phyloP scores from a whole-genome alignment of 64 coral and sea anemone species.

The Actinia equina region DNA sequence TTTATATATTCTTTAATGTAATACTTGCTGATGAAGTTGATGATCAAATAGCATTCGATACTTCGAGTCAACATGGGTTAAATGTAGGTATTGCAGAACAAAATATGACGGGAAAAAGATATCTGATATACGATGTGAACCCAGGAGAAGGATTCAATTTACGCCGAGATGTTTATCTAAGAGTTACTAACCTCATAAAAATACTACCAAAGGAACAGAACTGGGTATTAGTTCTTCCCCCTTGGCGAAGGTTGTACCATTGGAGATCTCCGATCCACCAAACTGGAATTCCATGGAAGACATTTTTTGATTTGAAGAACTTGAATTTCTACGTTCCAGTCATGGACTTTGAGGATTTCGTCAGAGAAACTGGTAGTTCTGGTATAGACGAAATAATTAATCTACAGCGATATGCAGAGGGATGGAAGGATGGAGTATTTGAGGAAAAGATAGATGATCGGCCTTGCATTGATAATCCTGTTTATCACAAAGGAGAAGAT shows the following conservation, averaged over 20 bases:
- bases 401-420: slow-evolving; percentile 92
- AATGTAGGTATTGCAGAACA: slow-evolving; percentile 59
- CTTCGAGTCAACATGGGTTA: slow-evolving; percentile 66
- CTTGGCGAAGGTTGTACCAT: slow-evolving; percentile 92
- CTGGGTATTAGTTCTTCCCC: slow-evolving; percentile 93
- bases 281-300: slow-evolving; percentile 87
- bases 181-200: slow-evolving; percentile 86
- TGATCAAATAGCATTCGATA: slow-evolving; percentile 71
- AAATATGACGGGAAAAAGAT: slow-evolving; percentile 48
- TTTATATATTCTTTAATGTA: background rate
- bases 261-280: slow-evolving; percentile 88
- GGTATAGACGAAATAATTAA: slow-evolving; percentile 88
- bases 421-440: slow-evolving; percentile 93
- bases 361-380: slow-evolving; percentile 78
- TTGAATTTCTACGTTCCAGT: slow-evolving; percentile 92
- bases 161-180: slow-evolving; percentile 89
- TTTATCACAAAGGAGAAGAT: slow-evolving; percentile 65
- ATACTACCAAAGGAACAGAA: slow-evolving; percentile 75
- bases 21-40: slow-evolving; percentile 51
- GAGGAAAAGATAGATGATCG: slow-evolving; percentile 98
- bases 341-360: slow-evolving; percentile 91
- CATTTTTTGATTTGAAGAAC: slow-evolving; percentile 91
- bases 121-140: slow-evolving; percentile 96
- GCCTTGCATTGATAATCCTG: slow-evolving; percentile 74
- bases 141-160: slow-evolving; percentile 98